phyloP scores from a whole-genome alignment of 2,113 vertebrate genomes.

The Strix uralensis region DNA sequence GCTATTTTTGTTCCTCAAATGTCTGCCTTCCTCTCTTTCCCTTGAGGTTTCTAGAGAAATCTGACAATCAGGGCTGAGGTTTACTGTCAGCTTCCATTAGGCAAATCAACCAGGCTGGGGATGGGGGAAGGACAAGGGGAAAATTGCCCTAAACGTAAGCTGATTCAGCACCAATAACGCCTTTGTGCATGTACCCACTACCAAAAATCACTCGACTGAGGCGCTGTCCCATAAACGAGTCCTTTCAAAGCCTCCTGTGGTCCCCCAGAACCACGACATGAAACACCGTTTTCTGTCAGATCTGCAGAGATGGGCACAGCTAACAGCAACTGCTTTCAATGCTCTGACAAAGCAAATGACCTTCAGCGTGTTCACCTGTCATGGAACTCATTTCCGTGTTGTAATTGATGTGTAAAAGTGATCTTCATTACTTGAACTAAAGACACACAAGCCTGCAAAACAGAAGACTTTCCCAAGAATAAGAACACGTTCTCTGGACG shows the following conservation, averaged over 20 bases:
- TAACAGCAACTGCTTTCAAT: neutral
- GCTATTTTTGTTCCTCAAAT: slow-evolving; percentile 73
- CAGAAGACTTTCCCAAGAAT: neutral
- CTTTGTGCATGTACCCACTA: neutral
- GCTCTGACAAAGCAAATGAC: neutral
- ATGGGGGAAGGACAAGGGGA: slow-evolving; percentile 1
- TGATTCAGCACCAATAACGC: slow-evolving; percentile 47
- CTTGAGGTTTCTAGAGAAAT: slow-evolving; percentile 68
- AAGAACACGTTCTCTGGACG: neutral
- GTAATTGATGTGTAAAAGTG: neutral
- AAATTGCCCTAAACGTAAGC: slow-evolving; percentile 56
- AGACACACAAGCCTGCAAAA: neutral
- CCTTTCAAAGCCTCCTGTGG: neutral
- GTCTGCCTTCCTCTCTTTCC: slow-evolving; percentile 59
- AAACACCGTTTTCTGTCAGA: neutral
- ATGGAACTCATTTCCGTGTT: neutral
- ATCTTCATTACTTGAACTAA: neutral
- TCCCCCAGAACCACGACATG: accelerated
- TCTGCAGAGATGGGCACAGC: accelerated
- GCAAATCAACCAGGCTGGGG: slow-evolving; percentile 60
- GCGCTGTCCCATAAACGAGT: neutral
- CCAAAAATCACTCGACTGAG: neutral
- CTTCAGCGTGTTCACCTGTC: neutral
- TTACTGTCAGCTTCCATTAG: slow-evolving; percentile 76
- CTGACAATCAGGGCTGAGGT: slow-evolving; percentile 73